Conservation (phyloP, 2,797 vertebrate genomes). For the Streptopelia turtur region DNA sequence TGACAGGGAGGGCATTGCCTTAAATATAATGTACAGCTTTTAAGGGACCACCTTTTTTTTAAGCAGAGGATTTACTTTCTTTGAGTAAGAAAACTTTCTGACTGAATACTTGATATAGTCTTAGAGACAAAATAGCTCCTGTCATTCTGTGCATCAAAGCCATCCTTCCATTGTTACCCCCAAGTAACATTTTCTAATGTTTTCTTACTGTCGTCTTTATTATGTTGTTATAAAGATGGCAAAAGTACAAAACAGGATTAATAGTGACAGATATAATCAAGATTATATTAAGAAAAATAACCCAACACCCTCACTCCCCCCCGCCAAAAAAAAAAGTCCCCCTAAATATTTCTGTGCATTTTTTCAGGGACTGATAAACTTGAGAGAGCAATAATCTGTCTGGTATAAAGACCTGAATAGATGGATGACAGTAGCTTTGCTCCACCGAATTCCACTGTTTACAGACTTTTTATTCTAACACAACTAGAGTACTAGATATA, state of each 20-base stretch:
- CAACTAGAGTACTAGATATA: not conserved
- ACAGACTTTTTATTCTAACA: not conserved
- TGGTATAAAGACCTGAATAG: not conserved
- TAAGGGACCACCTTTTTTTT: not conserved
- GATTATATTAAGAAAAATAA: not conserved
- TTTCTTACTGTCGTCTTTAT: not conserved
- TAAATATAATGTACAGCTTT: not conserved
- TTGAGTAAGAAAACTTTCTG: not conserved
- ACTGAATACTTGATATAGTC: not conserved
- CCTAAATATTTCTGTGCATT: not conserved
- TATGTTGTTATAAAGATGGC: not conserved
- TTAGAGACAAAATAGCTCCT: not conserved
- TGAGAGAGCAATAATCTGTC: not conserved
- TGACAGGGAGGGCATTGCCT: not conserved
- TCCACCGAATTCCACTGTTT: not conserved
- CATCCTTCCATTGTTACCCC: not conserved
- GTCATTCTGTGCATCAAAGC: not conserved
- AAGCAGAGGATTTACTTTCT: not conserved
- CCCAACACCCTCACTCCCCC: too few species aligned
- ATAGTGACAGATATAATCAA: not conserved
- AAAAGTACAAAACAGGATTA: not conserved
- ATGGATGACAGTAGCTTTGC: not conserved
- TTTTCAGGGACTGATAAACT: slow-evolving; percentile 8
- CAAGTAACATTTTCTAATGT: not conserved
- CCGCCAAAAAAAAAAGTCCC: not conserved